Base-by-base conservation (phyloP, 1,140 invertebrate species). In the Penaeus chinensis region DNA sequence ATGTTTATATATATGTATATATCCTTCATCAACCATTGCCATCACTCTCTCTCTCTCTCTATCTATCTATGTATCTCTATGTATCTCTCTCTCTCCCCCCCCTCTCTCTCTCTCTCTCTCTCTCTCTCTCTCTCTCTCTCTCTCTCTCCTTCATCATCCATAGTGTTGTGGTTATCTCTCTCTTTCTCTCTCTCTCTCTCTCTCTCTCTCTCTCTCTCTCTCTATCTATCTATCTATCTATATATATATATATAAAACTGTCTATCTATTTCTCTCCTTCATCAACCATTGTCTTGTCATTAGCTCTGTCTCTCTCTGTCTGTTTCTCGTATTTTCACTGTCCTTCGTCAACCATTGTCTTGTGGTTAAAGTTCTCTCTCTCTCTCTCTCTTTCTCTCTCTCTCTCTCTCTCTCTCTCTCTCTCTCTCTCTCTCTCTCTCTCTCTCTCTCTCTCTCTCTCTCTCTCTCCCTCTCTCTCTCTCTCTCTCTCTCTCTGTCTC, bases 391-490 rank as follows among this genome's bases (percentile, higher is more conserved):
- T 54, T 3, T 77, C 18, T 77, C 3, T 77, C 11, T 54, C 10
- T 2, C 4, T 3, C 20, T 77, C 18, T 77, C 42, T 54, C 20
- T 77, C 42, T 77, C 0, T 77, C 27, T 19, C 2, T 10, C 20
- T 27, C 20, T 77, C 37, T 77, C 20, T 77, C 37, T 77, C 37
- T 77, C 19, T 77, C 37, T 77, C 2, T 77, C 74, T 42, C 19
- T 24, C n/a, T n/a, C 32, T 76, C 18, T 66, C 16, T 66, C 80
- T 82, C 63, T 66, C 80, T 82, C 80, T 82, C 80, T 82, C 80
- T 82, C 80, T 82, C 80, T 66, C 80, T 66, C 63, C 69, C 80
- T 66, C 80, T 82, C 80, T 66, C 80, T 82, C 80, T 54, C 54
- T 16, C 54, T 16, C 11, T 16, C 54, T 54, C 16, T 16, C 16